A percentile compares a stretch with the other conserved stretches of the same genome.
Evolutionary conservation across 2,113 vertebrate species (phyloP).

Genomic region (Equus przewalskii): DNA sequence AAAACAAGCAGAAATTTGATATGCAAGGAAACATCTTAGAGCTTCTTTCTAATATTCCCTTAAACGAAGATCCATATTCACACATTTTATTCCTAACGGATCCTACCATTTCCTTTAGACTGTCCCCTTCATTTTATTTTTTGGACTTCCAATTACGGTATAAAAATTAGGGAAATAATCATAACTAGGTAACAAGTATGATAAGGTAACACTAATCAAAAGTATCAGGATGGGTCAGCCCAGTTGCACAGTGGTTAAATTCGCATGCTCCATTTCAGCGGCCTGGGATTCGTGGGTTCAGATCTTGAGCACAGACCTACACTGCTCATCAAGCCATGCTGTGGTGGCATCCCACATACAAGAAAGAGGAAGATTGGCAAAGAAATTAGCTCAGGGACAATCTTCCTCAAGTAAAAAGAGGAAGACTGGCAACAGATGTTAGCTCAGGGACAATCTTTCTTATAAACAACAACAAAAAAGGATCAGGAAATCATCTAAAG

Average conservation of each 20-base stretch:
- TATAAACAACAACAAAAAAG: background rate
- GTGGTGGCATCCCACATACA: too few relatives aligned
- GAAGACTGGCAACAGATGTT: too few relatives aligned
- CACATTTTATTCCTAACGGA: background rate
- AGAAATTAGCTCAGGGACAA: too few relatives aligned
- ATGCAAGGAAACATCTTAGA: constrained; percentile 24
- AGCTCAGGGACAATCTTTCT: too few relatives aligned
- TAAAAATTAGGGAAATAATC: constrained; percentile 27
- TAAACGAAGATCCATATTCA: background rate
- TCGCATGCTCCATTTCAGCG: too few relatives aligned
- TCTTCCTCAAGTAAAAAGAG: too few relatives aligned
- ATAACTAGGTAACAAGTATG: background rate
- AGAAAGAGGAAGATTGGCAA: too few relatives aligned
- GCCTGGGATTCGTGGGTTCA: too few relatives aligned
- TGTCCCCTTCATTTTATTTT: background rate
- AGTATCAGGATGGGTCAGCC: background rate
- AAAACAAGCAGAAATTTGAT: constrained; percentile 60
- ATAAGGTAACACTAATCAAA: constrained; percentile 2
- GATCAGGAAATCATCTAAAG: background rate
- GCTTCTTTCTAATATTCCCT: constrained; percentile 12
- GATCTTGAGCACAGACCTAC: too few relatives aligned
- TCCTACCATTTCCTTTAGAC: background rate
- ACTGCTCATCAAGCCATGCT: too few relatives aligned
- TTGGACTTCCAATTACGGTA: background rate
- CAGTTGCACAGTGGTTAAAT: too few relatives aligned